Evolutionary conservation across 2,888 invertebrate species (phyloP).

Genomic region (Aleiodes alternator): DNA sequence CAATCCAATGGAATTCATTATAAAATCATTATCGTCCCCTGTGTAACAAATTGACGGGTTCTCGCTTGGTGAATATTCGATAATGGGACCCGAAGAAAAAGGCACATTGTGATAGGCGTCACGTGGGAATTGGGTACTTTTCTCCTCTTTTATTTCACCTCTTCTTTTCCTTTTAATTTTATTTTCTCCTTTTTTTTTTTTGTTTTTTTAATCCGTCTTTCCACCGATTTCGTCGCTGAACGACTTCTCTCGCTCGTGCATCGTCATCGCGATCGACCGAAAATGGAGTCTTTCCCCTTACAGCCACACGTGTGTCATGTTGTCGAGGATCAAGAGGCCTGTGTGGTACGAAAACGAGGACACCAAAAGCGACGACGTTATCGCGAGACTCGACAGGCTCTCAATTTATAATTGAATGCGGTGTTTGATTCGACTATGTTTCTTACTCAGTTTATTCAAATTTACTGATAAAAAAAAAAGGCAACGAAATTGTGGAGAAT

Average conservation of each 20-base stretch:
- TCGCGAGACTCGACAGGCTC: constrained; percentile 66
- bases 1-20: constrained; percentile 10
- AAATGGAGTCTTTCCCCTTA: constrained; percentile 26
- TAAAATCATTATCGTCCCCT: constrained; percentile 21
- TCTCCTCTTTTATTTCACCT: constrained; percentile 24
- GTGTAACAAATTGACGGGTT: constrained; percentile 32
- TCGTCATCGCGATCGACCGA: constrained; percentile 28
- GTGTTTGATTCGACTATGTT: constrained; percentile 38
- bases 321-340: constrained; percentile 14
- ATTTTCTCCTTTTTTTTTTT: constrained; percentile 35
- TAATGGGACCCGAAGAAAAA: constrained; percentile 29
- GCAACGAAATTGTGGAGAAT: constrained; percentile 26
- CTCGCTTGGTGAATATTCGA: constrained; percentile 40
- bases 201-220: constrained; percentile 42
- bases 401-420: constrained; percentile 69
- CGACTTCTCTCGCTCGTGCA: constrained; percentile 14
- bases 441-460: constrained; percentile 62
- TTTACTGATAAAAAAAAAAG: constrained; percentile 61
- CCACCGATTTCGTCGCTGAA: constrained; percentile 39
- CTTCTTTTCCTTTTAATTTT: constrained; percentile 20
- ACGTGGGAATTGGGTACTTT: constrained; percentile 26
- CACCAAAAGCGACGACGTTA: constrained; percentile 58
- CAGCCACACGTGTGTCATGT: constrained; percentile 20
- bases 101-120: constrained; percentile 18
- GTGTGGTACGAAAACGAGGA: not conserved